A percentile compares a stretch with the other conserved stretches of the same genome.
These are phyloP conservation scores for Belgica antarctica DNA, from an alignment of 2,888 invertebrate species.

Conservation along the genomic window DNA sequence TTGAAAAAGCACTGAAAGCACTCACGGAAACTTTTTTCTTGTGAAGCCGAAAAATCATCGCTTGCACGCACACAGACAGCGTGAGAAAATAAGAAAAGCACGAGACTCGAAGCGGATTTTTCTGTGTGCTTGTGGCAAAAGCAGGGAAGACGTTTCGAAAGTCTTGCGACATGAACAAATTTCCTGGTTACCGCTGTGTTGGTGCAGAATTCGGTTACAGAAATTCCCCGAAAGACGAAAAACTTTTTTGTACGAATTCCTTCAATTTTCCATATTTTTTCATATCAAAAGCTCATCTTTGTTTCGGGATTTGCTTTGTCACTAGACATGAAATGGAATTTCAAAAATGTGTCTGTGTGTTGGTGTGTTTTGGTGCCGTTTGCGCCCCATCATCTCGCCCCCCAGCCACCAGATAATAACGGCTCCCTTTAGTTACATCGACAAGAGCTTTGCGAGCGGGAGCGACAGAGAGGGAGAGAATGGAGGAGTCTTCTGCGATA, in stretches of 20 bases:
- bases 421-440: slow-evolving; percentile 14
- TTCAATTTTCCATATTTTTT: neutral
- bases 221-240: neutral
- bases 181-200: neutral
- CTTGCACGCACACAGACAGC: neutral
- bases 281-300: neutral
- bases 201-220: too few species aligned
- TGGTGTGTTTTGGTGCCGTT: neutral
- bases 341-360: slow-evolving; percentile 10
- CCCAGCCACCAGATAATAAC: neutral
- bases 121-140: neutral
- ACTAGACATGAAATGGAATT: slow-evolving; percentile 14
- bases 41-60: slow-evolving; percentile 23
- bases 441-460: neutral
- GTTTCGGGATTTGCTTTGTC: neutral
- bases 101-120: slow-evolving; percentile 9
- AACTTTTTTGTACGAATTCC: slow-evolving; percentile 4
- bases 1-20: slow-evolving; percentile 43
- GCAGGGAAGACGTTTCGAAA: too few species aligned
- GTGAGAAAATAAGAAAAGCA: slow-evolving; percentile 15
- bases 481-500: slow-evolving; percentile 29
- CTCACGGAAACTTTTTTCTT: neutral
- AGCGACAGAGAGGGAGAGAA: slow-evolving; percentile 18
- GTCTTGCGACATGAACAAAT: neutral
- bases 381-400: neutral